Evolutionary conservation across 2,888 invertebrate species (phyloP).

Genomic region (Oscheius sp.): DNA sequence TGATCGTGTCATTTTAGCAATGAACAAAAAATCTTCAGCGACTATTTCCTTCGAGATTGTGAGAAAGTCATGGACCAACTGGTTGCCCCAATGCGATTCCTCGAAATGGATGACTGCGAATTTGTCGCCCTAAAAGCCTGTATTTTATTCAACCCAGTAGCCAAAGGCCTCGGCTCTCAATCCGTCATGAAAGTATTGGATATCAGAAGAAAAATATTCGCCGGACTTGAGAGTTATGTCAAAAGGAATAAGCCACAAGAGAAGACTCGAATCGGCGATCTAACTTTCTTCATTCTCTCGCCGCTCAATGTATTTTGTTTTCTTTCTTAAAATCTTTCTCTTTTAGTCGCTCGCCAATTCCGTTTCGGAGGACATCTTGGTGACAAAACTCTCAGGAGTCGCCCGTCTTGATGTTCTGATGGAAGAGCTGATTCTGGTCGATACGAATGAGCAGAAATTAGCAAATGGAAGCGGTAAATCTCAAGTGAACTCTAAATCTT

Average conservation of each 20-base stretch:
- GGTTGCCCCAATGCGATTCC: constrained; percentile 88
- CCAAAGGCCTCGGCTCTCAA: constrained; percentile 81
- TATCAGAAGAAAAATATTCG: constrained; percentile 91
- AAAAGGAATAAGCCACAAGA: constrained; percentile 86
- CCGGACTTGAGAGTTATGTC: constrained; percentile 93
- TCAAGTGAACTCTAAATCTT: neutral
- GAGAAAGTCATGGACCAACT: constrained; percentile 94
- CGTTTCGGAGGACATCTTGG: constrained; percentile 66
- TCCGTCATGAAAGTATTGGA: constrained; percentile 83
- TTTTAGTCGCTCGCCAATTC: constrained; percentile 64
- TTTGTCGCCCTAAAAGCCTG: constrained; percentile 97
- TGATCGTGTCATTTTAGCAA: neutral
- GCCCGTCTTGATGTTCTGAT: constrained; percentile 66
- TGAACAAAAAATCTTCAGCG: neutral
- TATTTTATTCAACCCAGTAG: constrained; percentile 97
- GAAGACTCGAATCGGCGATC: constrained; percentile 92
- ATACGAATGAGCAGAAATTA: constrained; percentile 40
- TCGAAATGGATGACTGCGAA: constrained; percentile 89
- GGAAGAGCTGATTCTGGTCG: constrained; percentile 68
- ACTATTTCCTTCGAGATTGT: constrained; percentile 84
- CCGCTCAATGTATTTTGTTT: constrained; percentile 57
- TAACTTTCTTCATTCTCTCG: constrained; percentile 72
- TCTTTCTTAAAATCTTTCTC: neutral
- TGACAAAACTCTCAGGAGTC: constrained; percentile 66
- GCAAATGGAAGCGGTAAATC: neutral